Evolutionary conservation across 2,888 invertebrate species (phyloP).

Genomic region (Pandemis corylana): DNA sequence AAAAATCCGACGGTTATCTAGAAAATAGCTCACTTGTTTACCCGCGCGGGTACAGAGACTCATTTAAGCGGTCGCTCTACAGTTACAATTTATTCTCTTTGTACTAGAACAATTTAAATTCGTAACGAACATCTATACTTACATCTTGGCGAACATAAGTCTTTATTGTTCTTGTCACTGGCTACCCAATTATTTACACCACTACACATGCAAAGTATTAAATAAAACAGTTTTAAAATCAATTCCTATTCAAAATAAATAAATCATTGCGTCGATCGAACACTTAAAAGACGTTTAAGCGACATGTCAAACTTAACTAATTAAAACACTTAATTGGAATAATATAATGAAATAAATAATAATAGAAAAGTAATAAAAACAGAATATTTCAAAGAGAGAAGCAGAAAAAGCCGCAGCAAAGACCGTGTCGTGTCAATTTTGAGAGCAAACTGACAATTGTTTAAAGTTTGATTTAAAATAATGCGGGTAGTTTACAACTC

Average conservation of each 20-base stretch:
- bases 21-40: too few relatives aligned
- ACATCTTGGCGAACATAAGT: background rate
- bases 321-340: background rate
- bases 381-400: background rate
- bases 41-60: too few relatives aligned
- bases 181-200: background rate
- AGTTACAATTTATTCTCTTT: too few relatives aligned
- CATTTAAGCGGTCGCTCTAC: too few relatives aligned
- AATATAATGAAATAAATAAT: background rate
- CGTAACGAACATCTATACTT: background rate
- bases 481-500: background rate
- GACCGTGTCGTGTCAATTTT: background rate
- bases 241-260: too few relatives aligned
- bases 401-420: background rate
- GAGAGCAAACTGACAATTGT: background rate
- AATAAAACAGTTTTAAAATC: background rate
- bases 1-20: too few relatives aligned
- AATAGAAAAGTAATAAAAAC: background rate
- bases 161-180: background rate
- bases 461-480: background rate
- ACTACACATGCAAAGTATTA: background rate
- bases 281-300: background rate
- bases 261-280: background rate
- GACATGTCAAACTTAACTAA: background rate
- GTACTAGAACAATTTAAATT: too few relatives aligned